These are phyloP conservation scores for Peribatodes rhomboidaria DNA, from an alignment of 2,888 invertebrate genomes.

Conservation along the genomic window DNA sequence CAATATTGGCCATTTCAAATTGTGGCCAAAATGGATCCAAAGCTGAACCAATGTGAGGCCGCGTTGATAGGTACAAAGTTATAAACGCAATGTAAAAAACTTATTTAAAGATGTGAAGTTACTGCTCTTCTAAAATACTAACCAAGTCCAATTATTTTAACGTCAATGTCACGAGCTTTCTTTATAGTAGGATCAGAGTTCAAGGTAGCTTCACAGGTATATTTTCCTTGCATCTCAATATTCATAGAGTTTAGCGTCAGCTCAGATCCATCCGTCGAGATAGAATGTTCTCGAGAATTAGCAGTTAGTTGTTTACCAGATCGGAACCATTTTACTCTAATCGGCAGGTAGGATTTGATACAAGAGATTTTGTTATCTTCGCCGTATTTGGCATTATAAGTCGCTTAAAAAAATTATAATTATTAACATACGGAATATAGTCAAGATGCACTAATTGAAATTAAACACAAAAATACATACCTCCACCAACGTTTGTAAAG, in stretches of 20 bases:
- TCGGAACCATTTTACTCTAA: slow-evolving; percentile 38
- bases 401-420: slow-evolving; percentile 21
- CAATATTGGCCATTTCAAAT: too few species aligned
- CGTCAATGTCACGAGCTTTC: slow-evolving; percentile 17
- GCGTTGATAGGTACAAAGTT: too few species aligned
- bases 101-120: too few species aligned
- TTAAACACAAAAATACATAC: background rate
- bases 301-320: background rate
- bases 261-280: slow-evolving; percentile 29
- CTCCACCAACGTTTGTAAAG: slow-evolving; percentile 9
- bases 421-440: background rate
- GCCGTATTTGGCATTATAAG: slow-evolving; percentile 20
- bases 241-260: slow-evolving; percentile 22
- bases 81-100: too few species aligned
- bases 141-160: slow-evolving; percentile 38
- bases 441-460: background rate
- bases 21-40: too few species aligned
- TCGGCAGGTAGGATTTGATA: slow-evolving; percentile 29
- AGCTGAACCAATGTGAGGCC: too few species aligned
- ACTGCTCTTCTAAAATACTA: too few species aligned
- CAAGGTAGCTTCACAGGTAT: slow-evolving; percentile 38
- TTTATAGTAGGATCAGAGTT: slow-evolving; percentile 27
- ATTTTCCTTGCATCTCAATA: slow-evolving; percentile 34
- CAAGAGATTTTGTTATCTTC: slow-evolving; percentile 33
- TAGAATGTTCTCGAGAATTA: slow-evolving; percentile 22